Conservation (phyloP, 2,113 vertebrate species). For the Pachycephala philippinensis region DNA sequence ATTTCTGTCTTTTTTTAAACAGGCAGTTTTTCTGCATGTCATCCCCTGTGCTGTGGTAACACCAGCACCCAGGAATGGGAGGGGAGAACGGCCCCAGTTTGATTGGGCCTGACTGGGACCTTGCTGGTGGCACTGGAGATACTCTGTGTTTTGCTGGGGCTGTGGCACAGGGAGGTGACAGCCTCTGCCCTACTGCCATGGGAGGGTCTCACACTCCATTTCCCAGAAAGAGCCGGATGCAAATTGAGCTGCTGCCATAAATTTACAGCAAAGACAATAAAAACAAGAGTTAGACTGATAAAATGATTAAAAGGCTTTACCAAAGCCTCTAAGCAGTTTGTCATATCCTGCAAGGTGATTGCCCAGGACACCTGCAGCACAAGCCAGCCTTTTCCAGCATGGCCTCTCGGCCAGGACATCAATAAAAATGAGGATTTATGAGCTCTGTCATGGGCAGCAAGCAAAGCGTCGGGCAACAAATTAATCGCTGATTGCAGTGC, state of each 20-base stretch:
- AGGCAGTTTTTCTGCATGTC: neutral
- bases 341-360: neutral
- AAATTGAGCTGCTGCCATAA: neutral
- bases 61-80: neutral
- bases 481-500: slow-evolving; percentile 23
- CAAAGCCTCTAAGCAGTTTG: neutral
- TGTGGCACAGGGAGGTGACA: neutral
- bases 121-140: neutral
- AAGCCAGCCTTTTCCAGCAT: neutral
- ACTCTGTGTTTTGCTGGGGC: neutral
- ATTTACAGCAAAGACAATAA: neutral
- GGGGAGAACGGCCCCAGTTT: neutral
- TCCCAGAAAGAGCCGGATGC: neutral
- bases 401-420: neutral
- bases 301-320: neutral
- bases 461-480: neutral
- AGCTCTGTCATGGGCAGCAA: slow-evolving; percentile 44
- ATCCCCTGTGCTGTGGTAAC: neutral
- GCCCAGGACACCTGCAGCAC: neutral
- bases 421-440: slow-evolving; percentile 43
- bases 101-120: neutral
- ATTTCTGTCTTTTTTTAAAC: neutral
- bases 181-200: neutral
- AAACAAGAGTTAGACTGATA: neutral
- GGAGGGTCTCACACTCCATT: neutral